A percentile compares a stretch with the other conserved stretches of the same genome.
phyloP scores from a whole-genome alignment of 2,888 invertebrate genomes.

The Idaea straminata region DNA sequence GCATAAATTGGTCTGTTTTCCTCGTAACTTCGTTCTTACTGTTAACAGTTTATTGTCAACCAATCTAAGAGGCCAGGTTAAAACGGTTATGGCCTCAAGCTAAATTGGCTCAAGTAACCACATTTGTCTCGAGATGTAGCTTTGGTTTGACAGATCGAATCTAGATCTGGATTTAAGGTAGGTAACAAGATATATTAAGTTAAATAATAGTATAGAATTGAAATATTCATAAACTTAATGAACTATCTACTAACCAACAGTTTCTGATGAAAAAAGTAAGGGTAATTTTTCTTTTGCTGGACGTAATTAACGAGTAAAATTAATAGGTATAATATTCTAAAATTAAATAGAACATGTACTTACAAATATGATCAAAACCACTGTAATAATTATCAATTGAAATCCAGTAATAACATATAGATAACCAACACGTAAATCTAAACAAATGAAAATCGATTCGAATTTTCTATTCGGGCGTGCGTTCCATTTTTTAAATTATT shows the following conservation, averaged over 20 bases:
- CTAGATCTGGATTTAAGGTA: conserved; percentile 28
- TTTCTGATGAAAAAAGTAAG: too few species aligned
- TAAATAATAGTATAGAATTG: background rate
- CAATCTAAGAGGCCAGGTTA: conserved; percentile 47
- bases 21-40: conserved; percentile 39
- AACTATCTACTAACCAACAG: too few species aligned
- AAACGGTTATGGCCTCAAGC: conserved; percentile 48
- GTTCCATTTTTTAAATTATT: conserved; percentile 32
- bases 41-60: conserved; percentile 32
- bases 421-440: conserved; percentile 14
- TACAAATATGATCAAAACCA: conserved; percentile 34
- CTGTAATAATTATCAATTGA: conserved; percentile 29
- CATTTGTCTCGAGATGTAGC: conserved; percentile 58
- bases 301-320: too few species aligned
- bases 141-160: conserved; percentile 52
- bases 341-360: conserved; percentile 23
- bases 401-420: conserved; percentile 28
- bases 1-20: conserved; percentile 45
- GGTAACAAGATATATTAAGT: background rate
- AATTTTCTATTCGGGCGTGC: conserved; percentile 16
- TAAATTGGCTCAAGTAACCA: conserved; percentile 77
- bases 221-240: background rate
- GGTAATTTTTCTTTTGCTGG: too few species aligned
- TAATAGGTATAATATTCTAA: too few species aligned
- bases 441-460: conserved; percentile 17